phyloP scores from a whole-genome alignment of 2,888 invertebrate species.

The Alviniconcha strummeri region DNA sequence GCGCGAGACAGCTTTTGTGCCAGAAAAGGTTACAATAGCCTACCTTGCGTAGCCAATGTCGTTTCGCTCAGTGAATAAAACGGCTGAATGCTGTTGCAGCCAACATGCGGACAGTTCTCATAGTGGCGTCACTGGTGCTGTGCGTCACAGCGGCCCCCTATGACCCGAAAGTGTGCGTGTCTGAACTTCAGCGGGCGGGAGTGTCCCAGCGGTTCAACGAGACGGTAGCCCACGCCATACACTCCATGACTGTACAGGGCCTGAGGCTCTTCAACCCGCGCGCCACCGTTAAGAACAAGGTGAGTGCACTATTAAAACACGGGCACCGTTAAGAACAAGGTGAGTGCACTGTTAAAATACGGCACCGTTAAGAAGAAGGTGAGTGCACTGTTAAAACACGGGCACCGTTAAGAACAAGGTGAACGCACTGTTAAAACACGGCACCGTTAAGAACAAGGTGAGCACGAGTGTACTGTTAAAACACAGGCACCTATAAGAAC shows the following conservation, averaged over 20 bases:
- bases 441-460: slow-evolving; percentile 44
- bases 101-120: neutral
- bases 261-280: slow-evolving; percentile 52
- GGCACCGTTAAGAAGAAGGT: slow-evolving; percentile 44
- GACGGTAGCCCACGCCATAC: slow-evolving; percentile 61
- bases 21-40: too few species aligned
- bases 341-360: neutral
- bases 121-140: neutral
- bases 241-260: slow-evolving; percentile 59
- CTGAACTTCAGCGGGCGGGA: slow-evolving; percentile 31
- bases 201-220: slow-evolving; percentile 55
- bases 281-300: slow-evolving; percentile 49
- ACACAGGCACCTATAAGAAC: slow-evolving; percentile 40
- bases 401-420: slow-evolving; percentile 44
- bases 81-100: too few species aligned
- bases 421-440: too few species aligned
- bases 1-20: too few species aligned
- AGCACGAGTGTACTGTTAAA: too few species aligned
- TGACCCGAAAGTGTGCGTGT: slow-evolving; percentile 26
- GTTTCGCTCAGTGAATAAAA: too few species aligned
- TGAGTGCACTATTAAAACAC: neutral
- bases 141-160: neutral
- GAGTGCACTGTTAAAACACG: too few species aligned
- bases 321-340: slow-evolving; percentile 44
- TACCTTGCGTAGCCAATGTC: too few species aligned